Base-by-base conservation (phyloP, 2,113 vertebrate genomes). In the Sinosuthora webbiana region DNA sequence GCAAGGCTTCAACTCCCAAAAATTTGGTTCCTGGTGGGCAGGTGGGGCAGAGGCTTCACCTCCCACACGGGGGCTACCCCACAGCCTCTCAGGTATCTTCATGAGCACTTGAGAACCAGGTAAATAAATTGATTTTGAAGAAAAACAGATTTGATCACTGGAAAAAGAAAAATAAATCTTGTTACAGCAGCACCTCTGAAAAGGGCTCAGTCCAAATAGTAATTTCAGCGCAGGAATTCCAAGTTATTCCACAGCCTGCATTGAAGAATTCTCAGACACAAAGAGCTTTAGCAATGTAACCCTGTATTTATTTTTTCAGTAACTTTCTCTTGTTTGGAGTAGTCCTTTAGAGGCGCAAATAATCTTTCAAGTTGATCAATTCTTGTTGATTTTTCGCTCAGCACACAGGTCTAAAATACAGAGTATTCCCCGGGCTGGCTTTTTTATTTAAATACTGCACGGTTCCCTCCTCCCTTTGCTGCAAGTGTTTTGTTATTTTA, bases 61-160 rank as follows among this genome's bases (percentile, higher is more conserved):
- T 52, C 20, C 10, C 16, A 13, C 27, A 3, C 1, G 1, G 0
- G 25, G 3, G 37, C 16, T 35, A 8, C 24, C 52, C 7, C 22
- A 1, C 37, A 63, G 15, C 69, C 52, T 69, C 3, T 0, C 28
- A 22, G 25, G 28, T 2, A 1, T 6, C 63, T 52, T 35, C 13
- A 3, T 2, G 45, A 75, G 49, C 31, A 8, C 11, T 53, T 75
- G 83, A 41, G 22, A 59, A 18, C 19, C 6, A 62, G 57, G 31
- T 21, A 76, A 83, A 71, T 11, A 18, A 49, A 73, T 20, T 23
- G 11, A 50, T 65, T 57, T 35, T 17, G 21, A 39, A 59, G 39
- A 30, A 64, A 63, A 31, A 33, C 14, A 71, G 65, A 82, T 83
- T 18, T 68, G n/a, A 53, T 83, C 25, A 12, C 28, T 84, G 55